Evolutionary conservation across 1,140 invertebrate species (phyloP).

Genomic region (Calosoma granatense): DNA sequence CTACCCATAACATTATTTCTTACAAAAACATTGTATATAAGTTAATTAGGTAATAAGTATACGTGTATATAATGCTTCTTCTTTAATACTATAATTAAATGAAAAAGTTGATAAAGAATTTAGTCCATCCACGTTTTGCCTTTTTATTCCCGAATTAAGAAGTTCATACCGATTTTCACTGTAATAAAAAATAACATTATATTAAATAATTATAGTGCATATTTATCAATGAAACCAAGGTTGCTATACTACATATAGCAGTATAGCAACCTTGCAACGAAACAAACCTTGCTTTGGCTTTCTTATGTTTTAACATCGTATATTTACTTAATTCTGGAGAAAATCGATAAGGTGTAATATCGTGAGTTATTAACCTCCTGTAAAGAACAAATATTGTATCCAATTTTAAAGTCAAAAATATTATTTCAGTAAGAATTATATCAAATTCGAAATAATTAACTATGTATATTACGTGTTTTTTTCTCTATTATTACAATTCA

Average conservation of each 20-base stretch:
- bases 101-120: slow-evolving; percentile 37
- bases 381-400: slow-evolving; percentile 20
- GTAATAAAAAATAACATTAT: slow-evolving; percentile 15
- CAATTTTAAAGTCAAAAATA: slow-evolving; percentile 12
- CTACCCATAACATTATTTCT: no score
- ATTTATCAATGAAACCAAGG: slow-evolving; percentile 9
- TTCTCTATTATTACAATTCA: slow-evolving; percentile 25
- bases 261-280: no score
- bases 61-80: slow-evolving; percentile 10
- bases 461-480: not conserved
- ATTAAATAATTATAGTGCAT: slow-evolving; percentile 12
- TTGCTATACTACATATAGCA: not conserved
- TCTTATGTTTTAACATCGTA: slow-evolving; percentile 65
- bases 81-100: slow-evolving; percentile 31
- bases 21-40: no score
- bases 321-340: slow-evolving; percentile 60
- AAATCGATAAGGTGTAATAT: slow-evolving; percentile 56
- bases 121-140: slow-evolving; percentile 53
- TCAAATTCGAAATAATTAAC: not conserved
- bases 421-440: slow-evolving; percentile 10
- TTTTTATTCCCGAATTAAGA: slow-evolving; percentile 43
- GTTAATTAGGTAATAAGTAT: slow-evolving; percentile 6
- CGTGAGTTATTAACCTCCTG: slow-evolving; percentile 40
- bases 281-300: slow-evolving; percentile 46
- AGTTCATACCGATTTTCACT: slow-evolving; percentile 46